phyloP scores from a whole-genome alignment of 2,888 invertebrate species.

The Ennomos erosarius region DNA sequence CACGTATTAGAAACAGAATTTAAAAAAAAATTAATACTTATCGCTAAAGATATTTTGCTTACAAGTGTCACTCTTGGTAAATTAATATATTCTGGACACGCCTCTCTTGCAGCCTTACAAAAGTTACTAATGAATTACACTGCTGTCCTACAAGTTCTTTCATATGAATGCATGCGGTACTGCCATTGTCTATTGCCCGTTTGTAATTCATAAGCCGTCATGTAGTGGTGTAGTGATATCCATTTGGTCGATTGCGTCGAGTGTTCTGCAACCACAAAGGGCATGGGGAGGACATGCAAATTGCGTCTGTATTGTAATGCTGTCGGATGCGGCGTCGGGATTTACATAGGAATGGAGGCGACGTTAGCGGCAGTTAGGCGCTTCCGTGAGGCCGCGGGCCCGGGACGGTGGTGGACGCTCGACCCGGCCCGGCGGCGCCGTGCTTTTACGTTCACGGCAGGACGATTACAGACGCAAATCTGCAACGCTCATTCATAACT shows the following conservation, averaged over 20 bases:
- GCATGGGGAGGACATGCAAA: slow-evolving; percentile 76
- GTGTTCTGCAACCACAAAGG: slow-evolving; percentile 60
- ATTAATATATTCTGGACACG: slow-evolving; percentile 70
- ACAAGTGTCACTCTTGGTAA: slow-evolving; percentile 52
- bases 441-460: slow-evolving; percentile 42
- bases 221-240: slow-evolving; percentile 33
- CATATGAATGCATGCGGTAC: slow-evolving; percentile 17
- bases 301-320: slow-evolving; percentile 72
- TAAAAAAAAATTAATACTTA: slow-evolving; percentile 61
- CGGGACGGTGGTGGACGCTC: slow-evolving; percentile 24
- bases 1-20: slow-evolving; percentile 54
- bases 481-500: slow-evolving; percentile 74
- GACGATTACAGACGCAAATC: slow-evolving; percentile 73
- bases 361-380: slow-evolving; percentile 68
- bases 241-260: slow-evolving; percentile 36
- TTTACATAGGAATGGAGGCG: slow-evolving; percentile 81
- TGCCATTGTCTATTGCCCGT: slow-evolving; percentile 59
- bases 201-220: slow-evolving; percentile 61
- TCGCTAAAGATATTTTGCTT: slow-evolving; percentile 60
- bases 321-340: slow-evolving; percentile 67
- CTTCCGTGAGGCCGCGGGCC: slow-evolving; percentile 59
- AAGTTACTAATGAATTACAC: slow-evolving; percentile 10
- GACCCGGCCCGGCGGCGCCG: slow-evolving; percentile 38
- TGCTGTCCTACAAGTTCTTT: slow-evolving; percentile 10
- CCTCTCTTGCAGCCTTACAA: slow-evolving; percentile 31